These are phyloP conservation scores for Callipepla californica DNA, from an alignment of 2,113 vertebrate genomes.

Conservation along the genomic window DNA sequence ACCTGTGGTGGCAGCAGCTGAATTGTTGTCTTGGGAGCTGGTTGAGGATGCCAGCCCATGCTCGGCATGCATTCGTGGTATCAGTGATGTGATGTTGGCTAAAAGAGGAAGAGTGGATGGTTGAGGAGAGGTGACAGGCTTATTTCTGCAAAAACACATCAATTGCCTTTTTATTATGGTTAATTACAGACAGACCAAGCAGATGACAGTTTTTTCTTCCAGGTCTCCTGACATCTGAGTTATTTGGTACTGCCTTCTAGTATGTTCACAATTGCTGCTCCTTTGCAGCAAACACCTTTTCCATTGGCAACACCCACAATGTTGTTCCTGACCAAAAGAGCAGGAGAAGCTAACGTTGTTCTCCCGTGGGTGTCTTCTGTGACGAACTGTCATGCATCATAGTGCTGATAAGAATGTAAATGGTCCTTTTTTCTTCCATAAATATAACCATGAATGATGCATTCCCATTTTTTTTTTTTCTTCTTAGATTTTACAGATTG, in stretches of 20 bases:
- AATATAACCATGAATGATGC: neutral
- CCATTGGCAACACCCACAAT: too few relatives aligned
- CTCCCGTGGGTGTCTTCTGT: neutral
- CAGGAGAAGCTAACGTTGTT: neutral
- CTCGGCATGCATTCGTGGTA: neutral
- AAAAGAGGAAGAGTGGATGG: neutral
- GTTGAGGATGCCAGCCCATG: too few relatives aligned
- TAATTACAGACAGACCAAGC: neutral
- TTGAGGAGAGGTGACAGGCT: neutral
- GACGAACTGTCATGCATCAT: neutral
- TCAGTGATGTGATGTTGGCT: neutral
- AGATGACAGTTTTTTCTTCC: neutral
- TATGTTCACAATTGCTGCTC: neutral
- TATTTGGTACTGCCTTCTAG: neutral
- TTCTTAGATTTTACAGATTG: neutral
- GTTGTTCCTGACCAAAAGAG: neutral
- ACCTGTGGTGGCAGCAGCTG: accelerated
- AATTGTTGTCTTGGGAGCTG: neutral
- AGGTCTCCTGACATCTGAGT: neutral
- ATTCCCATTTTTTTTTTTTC: slow-evolving; percentile 6
- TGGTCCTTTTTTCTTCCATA: neutral
- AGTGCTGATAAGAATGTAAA: accelerated
- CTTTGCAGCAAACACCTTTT: neutral
- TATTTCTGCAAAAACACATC: neutral
- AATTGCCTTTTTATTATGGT: neutral